Conservation (phyloP, 2,888 invertebrate species). For the Criorhina ranunculi region DNA sequence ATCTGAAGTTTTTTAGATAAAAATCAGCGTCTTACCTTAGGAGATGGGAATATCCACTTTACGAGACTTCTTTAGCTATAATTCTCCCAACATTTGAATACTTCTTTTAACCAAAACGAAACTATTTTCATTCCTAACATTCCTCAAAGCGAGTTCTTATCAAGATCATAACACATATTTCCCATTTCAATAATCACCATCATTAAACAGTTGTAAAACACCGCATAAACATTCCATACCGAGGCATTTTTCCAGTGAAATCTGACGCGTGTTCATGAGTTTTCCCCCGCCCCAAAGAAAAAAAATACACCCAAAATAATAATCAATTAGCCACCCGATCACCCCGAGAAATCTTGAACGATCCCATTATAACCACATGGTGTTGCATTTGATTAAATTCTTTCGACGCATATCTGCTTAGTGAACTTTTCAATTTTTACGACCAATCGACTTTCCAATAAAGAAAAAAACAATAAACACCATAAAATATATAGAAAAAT, state of each 20-base stretch:
- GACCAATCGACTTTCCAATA: constrained; percentile 4
- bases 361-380: constrained; percentile 54
- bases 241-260: constrained; percentile 52
- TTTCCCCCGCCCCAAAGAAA: constrained; percentile 19
- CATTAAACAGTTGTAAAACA: constrained; percentile 62
- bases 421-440: constrained; percentile 25
- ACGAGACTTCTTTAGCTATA: no score
- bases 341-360: constrained; percentile 5
- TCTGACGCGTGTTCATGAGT: neutral
- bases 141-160: constrained; percentile 2
- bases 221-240: constrained; percentile 45
- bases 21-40: no score
- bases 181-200: constrained; percentile 34
- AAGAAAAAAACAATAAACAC: neutral
- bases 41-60: no score
- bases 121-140: neutral
- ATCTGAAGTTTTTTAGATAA: no score
- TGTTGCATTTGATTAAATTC: constrained; percentile 39
- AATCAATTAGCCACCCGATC: constrained; percentile 15
- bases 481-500: constrained; percentile 4
- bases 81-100: no score
- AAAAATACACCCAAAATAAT: neutral
- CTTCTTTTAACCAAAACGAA: neutral
- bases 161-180: constrained; percentile 23
- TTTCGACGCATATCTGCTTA: constrained; percentile 1